Evolutionary conservation across 2,888 invertebrate genomes (phyloP).

Genomic region (Stenoptilia bipunctidactyla): DNA sequence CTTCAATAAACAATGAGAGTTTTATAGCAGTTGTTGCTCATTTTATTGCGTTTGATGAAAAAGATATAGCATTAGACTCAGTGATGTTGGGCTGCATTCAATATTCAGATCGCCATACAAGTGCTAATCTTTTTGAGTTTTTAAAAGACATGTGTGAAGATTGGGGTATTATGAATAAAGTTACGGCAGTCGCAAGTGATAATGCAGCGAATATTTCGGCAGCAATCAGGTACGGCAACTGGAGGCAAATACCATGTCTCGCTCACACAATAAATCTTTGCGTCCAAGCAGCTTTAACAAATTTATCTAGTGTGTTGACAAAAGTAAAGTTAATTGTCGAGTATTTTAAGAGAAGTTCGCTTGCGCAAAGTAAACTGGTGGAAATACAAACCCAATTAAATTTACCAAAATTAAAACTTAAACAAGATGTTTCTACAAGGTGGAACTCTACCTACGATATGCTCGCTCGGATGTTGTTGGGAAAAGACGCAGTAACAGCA

Average conservation of each 20-base stretch:
- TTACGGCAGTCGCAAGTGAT: too few species aligned
- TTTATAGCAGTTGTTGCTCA: background rate
- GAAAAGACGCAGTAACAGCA: constrained; percentile 9
- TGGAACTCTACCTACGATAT: too few species aligned
- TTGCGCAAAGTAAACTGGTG: background rate
- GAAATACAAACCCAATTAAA: too few species aligned
- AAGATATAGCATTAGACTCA: background rate
- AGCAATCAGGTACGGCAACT: too few species aligned
- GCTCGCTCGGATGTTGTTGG: too few species aligned
- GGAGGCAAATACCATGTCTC: constrained; percentile 1
- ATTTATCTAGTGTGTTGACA: background rate
- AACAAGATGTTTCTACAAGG: too few species aligned
- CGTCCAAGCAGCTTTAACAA: background rate
- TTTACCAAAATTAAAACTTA: too few species aligned
- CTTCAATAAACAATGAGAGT: background rate
- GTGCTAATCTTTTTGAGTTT: too few species aligned
- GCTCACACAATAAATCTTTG: constrained; percentile 1
- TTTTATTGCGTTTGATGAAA: too few species aligned
- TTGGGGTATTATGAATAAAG: too few species aligned
- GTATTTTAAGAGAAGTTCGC: constrained; percentile 6
- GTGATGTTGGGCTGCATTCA: background rate
- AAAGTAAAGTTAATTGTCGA: constrained; percentile 6
- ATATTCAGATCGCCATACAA: background rate
- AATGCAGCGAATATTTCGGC: too few species aligned
- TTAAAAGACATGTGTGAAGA: too few species aligned